Percentiles rank a stretch among this genome's conserved stretches.
Evolutionary conservation across 2,888 invertebrate genomes (phyloP).

Genomic region (Serrognathus titanus): DNA sequence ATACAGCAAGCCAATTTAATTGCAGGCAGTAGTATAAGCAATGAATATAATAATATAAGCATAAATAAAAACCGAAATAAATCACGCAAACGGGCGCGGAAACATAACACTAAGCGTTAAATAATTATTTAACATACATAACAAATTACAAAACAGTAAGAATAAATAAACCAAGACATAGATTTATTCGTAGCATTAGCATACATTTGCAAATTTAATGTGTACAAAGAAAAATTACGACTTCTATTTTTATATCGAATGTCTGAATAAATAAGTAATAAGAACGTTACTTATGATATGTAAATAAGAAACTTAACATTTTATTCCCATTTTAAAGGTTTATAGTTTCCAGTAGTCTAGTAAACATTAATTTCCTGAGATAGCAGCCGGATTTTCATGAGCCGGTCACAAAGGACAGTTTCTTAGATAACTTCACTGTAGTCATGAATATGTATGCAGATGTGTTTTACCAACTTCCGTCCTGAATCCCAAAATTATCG

Average conservation of each 20-base stretch:
- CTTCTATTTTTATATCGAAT: neutral
- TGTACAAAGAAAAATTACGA: neutral
- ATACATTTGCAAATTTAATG: neutral
- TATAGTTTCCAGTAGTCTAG: conserved; percentile 41
- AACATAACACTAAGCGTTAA: too few species aligned
- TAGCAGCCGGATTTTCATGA: conserved; percentile 33
- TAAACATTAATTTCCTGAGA: conserved; percentile 40
- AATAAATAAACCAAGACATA: neutral
- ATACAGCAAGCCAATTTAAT: too few species aligned
- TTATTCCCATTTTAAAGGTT: conserved; percentile 44
- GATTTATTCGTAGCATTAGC: neutral
- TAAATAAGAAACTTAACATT: conserved; percentile 35
- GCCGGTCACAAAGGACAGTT: conserved; percentile 37
- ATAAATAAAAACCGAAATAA: too few species aligned
- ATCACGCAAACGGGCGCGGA: too few species aligned
- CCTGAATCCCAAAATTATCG: conserved; percentile 38
- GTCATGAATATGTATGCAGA: conserved; percentile 40
- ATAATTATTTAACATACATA: too few species aligned
- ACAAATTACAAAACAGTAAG: too few species aligned
- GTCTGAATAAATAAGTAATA: conserved; percentile 4
- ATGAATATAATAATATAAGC: too few species aligned
- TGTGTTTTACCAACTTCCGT: conserved; percentile 37
- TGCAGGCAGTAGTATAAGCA: too few species aligned
- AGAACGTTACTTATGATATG: conserved; percentile 17
- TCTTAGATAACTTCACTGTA: conserved; percentile 35